A percentile compares a stretch with the other conserved stretches of the same genome.
phyloP scores from a whole-genome alignment of 2,888 invertebrate genomes.

The Chymomyza caudatula region DNA sequence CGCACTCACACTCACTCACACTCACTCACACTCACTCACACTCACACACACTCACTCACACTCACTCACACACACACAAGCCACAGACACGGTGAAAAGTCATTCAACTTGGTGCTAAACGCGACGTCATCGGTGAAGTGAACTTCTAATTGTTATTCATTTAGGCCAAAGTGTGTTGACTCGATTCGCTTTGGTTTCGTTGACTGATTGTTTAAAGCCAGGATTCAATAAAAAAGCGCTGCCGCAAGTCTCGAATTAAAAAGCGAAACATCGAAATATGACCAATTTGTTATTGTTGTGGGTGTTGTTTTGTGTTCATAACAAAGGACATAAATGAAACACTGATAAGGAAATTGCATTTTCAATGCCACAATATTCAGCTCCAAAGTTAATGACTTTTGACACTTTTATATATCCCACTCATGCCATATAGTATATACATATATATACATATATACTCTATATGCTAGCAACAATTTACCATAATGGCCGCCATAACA shows the following conservation, averaged over 20 bases:
- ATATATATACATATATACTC: neutral
- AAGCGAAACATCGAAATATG: neutral
- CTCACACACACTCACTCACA: neutral
- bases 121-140: too few species aligned
- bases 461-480: neutral
- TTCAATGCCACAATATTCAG: neutral
- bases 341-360: constrained; percentile 66
- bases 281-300: neutral
- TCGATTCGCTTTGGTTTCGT: constrained; percentile 4
- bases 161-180: neutral
- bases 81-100: constrained; percentile 17
- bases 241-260: neutral
- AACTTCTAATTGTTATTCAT: constrained; percentile 47
- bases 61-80: constrained; percentile 5
- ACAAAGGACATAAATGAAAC: constrained; percentile 15
- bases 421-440: neutral
- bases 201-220: constrained; percentile 10
- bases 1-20: neutral
- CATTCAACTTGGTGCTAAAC: constrained; percentile 34
- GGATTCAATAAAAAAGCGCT: constrained; percentile 41
- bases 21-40: neutral
- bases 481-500: constrained; percentile 6
- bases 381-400: constrained; percentile 62
- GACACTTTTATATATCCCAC: constrained; percentile 27
- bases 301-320: neutral